These are phyloP conservation scores for Willowsia nigromaculata DNA, from an alignment of 2,888 invertebrate genomes.

Conservation along the genomic window DNA sequence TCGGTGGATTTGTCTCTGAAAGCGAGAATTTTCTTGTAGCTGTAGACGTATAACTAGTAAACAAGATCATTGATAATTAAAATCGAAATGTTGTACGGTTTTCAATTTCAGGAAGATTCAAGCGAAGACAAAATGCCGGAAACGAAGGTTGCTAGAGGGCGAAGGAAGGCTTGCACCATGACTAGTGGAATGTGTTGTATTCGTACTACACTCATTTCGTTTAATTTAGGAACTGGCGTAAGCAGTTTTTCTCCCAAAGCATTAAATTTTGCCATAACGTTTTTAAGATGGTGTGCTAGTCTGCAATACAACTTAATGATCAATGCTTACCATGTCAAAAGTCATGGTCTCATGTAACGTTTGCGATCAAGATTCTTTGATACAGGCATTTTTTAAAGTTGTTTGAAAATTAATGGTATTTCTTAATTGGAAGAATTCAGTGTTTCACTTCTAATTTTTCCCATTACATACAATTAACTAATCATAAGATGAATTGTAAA, in stretches of 20 bases:
- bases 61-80: not conserved
- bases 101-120: conserved; percentile 40
- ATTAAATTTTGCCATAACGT: too few species aligned
- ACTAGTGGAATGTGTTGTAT: conserved; percentile 76
- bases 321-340: too few species aligned
- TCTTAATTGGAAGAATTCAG: too few species aligned
- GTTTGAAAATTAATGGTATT: too few species aligned
- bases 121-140: conserved; percentile 36
- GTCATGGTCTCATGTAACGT: too few species aligned
- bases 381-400: too few species aligned
- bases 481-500: not conserved
- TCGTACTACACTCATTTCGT: conserved; percentile 73
- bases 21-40: too few species aligned
- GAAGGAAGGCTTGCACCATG: conserved; percentile 13
- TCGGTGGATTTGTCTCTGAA: too few species aligned
- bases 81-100: conserved; percentile 24
- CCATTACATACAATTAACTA: not conserved
- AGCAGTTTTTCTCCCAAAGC: conserved; percentile 32
- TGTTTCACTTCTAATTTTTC: not conserved
- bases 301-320: too few species aligned
- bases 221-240: conserved; percentile 76
- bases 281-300: too few species aligned
- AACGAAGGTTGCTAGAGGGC: conserved; percentile 26
- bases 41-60: too few species aligned
- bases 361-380: too few species aligned